Conservation (phyloP, 2,113 vertebrate species). For the Gopherus evgoodei region DNA sequence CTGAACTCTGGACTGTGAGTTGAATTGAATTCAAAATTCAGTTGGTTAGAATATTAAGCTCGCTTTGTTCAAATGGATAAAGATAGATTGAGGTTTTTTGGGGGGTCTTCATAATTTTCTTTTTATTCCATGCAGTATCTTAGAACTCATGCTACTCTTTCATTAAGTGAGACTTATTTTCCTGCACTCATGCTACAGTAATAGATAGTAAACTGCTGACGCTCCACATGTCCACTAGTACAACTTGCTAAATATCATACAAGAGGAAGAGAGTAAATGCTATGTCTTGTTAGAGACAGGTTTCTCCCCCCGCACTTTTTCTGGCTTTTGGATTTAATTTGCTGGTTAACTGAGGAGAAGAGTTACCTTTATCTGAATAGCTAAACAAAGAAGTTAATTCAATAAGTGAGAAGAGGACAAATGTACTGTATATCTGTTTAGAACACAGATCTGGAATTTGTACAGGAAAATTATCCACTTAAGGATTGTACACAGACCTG, state of each 20-base stretch:
- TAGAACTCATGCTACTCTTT: too few relatives aligned
- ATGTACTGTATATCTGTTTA: background rate
- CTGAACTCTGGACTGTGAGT: background rate
- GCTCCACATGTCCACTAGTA: background rate
- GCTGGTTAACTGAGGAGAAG: background rate
- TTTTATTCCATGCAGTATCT: too few relatives aligned
- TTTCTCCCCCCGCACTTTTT: background rate
- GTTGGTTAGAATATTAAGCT: background rate
- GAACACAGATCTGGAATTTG: background rate
- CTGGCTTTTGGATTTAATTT: background rate
- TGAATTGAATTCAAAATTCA: background rate
- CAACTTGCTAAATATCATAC: background rate
- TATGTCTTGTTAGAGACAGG: background rate
- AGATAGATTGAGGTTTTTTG: too few relatives aligned
- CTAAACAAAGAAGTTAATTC: background rate
- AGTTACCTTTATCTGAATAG: background rate
- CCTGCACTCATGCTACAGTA: too few relatives aligned
- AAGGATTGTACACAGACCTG: background rate
- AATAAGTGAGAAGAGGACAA: background rate
- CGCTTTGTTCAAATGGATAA: too few relatives aligned
- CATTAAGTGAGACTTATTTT: too few relatives aligned
- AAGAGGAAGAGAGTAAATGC: background rate
- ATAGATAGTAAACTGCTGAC: too few relatives aligned
- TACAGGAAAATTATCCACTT: background rate
- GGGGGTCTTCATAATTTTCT: too few relatives aligned